Base-by-base conservation (phyloP, 2,797 vertebrate species). In the Urosaurus nigricauda region DNA sequence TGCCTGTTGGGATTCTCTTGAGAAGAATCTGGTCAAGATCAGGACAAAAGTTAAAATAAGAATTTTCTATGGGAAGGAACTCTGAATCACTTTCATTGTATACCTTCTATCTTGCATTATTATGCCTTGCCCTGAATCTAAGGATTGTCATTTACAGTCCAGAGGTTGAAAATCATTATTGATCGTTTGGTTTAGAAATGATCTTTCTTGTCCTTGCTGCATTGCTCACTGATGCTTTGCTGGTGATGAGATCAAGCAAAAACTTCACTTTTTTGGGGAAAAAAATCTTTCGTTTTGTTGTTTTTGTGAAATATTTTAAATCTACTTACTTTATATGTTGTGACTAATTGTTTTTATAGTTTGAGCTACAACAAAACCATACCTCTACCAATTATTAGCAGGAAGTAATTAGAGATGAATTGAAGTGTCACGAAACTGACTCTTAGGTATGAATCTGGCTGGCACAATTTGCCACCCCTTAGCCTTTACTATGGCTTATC, bases 111-210 rank as follows among this genome's bases (percentile, higher is more conserved):
- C 56, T 65, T 81, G n/a, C 29, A 82, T 73, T 82, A 68, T 74
- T 75, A n/a, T 75, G 35, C 32, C 12, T 81, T 82, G 24, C 58
- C 58, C 43, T 43, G 43, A 86, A 86, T 68, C 71, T 82, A 75
- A 86, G 37, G 40, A 40, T 73, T 74, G 56, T 7, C 37, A 53
- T 74, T 81, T 53, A 65, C 70, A 74, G 43, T 80, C 43, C 65
- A 89, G 43, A 85, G 13, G 26, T 5, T 75, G 84, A 86, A 89
- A 86, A 75, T 75, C 32, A 63, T 74, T 81, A 81, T 85, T 84
- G 79, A 75, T 85, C 43, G 77, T 86, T n/a, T 86, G 78, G 4
- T 60, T 81, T 85, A 75, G 79, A 74, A 89, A 81, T 29, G 51
- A 37, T 21, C 17, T 12, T 81, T 81, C 29, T 85, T 21, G 75